Conservation (phyloP, 2,113 vertebrate species). For the Eurypyga helias region DNA sequence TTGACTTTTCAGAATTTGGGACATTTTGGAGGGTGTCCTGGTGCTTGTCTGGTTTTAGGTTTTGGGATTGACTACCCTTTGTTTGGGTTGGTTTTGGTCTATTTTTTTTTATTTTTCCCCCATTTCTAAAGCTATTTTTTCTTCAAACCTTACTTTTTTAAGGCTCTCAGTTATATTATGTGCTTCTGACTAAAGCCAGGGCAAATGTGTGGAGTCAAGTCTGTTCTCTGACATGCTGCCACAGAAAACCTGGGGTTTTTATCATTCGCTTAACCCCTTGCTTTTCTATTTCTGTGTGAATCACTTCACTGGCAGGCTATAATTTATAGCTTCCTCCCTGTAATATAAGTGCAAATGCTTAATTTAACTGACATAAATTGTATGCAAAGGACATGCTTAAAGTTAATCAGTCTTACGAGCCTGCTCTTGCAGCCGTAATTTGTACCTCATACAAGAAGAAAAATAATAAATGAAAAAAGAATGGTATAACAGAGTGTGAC, state of each 20-base stretch:
- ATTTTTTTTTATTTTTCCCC: neutral
- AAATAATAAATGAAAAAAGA: slow-evolving; percentile 3
- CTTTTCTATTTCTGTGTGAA: neutral
- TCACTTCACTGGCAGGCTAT: neutral
- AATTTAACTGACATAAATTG: slow-evolving; percentile 20
- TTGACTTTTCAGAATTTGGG: slow-evolving; percentile 17
- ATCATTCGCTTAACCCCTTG: neutral
- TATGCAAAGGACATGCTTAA: neutral
- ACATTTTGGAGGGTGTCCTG: neutral
- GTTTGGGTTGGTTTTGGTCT: neutral
- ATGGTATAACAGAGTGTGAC: neutral
- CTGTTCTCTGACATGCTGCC: neutral
- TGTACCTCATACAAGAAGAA: neutral
- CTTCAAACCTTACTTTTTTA: neutral
- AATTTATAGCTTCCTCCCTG: slow-evolving; percentile 1
- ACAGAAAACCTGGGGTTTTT: neutral
- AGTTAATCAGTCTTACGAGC: neutral
- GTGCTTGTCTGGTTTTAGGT: neutral
- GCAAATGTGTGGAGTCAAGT: neutral
- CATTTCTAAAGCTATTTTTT: neutral
- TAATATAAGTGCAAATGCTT: neutral
- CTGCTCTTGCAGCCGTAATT: slow-evolving; percentile 6
- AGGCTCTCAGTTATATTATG: neutral
- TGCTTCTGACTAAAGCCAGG: neutral
- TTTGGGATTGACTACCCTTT: neutral